A percentile compares a stretch with the other conserved stretches of the same genome.
Conservation (phyloP, 2,797 vertebrate species). For the Thamnophis elegans region DNA sequence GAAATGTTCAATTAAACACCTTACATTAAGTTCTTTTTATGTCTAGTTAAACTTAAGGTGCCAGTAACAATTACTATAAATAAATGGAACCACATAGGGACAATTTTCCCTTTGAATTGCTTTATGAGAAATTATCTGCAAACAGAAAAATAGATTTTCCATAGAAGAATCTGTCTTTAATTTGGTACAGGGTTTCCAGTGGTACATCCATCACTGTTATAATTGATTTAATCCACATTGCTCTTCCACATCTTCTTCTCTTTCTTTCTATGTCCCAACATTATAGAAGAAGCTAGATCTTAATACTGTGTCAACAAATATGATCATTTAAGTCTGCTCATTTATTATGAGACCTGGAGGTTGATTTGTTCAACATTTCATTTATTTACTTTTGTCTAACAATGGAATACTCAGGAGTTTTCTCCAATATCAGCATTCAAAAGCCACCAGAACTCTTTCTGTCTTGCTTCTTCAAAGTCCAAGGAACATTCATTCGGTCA, state of each 20-base stretch:
- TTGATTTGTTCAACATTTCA: not conserved
- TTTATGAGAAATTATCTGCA: not conserved
- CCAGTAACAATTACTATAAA: not conserved
- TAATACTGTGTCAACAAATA: not conserved
- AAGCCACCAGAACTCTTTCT: not conserved
- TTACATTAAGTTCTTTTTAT: not conserved
- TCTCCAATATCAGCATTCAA: not conserved
- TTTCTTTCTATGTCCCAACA: not conserved
- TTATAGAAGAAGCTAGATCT: not conserved
- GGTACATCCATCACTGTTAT: not conserved
- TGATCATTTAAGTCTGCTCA: not conserved
- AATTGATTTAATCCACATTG: not conserved
- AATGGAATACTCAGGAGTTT: not conserved
- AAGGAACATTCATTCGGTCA: not conserved
- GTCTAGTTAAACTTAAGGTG: not conserved
- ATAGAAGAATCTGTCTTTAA: not conserved
- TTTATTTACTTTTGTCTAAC: not conserved
- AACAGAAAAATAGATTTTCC: not conserved
- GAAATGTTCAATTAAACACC: not conserved
- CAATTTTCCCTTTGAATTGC: not conserved
- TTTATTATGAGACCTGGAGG: not conserved
- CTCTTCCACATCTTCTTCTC: not conserved
- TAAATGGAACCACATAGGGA: not conserved
- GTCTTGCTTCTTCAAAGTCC: not conserved
- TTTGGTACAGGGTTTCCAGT: not conserved